A percentile compares a stretch with the other conserved stretches of the same genome.
Evolutionary conservation across 2,797 vertebrate genomes (phyloP).

Genomic region (Pitangus sulphuratus): DNA sequence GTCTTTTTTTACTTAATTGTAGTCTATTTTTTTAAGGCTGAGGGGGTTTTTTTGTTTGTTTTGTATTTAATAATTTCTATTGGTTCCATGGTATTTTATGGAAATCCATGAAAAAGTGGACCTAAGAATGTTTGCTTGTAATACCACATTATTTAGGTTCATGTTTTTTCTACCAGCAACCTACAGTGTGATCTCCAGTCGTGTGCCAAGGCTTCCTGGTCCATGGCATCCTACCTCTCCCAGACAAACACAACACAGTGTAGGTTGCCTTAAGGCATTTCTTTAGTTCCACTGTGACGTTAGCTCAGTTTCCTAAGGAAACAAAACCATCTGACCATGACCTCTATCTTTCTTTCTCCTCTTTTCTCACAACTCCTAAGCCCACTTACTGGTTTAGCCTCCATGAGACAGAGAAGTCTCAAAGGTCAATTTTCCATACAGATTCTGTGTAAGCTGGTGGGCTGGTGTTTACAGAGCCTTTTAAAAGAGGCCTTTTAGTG

Average conservation of each 20-base stretch:
- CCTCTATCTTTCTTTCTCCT: neutral
- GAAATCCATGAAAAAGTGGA: neutral
- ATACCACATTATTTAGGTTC: neutral
- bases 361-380: neutral
- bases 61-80: neutral
- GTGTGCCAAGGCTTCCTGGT: neutral
- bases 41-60: neutral
- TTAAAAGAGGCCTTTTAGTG: neutral
- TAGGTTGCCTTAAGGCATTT: neutral
- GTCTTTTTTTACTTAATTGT: neutral
- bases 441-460: neutral
- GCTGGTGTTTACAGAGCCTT: neutral
- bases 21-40: neutral
- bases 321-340: neutral
- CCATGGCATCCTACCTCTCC: neutral
- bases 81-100: neutral
- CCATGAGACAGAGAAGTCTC: neutral
- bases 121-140: neutral
- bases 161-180: neutral
- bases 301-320: neutral
- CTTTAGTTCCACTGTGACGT: neutral
- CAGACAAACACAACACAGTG: neutral
- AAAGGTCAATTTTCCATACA: neutral
- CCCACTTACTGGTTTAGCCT: neutral
- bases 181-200: rapidly evolving